phyloP scores from a whole-genome alignment of 2,113 vertebrate genomes.

The Siniperca knerii region DNA sequence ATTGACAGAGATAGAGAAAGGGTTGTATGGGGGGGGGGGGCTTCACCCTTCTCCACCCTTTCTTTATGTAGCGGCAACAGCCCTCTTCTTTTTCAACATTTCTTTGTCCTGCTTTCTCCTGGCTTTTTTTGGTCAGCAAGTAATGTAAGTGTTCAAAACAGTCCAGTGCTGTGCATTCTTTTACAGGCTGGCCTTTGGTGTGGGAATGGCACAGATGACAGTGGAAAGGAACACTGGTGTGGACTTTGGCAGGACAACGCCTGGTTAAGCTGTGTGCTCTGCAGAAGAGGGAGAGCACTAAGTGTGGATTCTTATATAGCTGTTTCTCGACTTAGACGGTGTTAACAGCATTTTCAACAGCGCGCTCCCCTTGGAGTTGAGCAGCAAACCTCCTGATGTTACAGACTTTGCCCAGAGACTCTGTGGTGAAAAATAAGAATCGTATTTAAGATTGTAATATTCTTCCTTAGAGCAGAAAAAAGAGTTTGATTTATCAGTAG shows the following conservation, averaged over 20 bases:
- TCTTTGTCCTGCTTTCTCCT: constrained; percentile 27
- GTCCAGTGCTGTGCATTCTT: constrained; percentile 88
- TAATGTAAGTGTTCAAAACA: constrained; percentile 37
- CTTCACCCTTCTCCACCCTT: constrained; percentile 47
- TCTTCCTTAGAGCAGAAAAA: constrained; percentile 20
- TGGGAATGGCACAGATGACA: constrained; percentile 96
- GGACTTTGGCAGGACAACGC: constrained; percentile 90
- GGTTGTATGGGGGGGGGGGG: constrained; percentile 15
- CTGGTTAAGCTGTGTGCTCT: constrained; percentile 60
- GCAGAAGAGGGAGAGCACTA: constrained; percentile 44
- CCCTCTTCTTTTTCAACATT: constrained; percentile 19
- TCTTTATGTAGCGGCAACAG: neutral
- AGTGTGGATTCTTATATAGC: constrained; percentile 34
- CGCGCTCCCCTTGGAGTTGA: constrained; percentile 35
- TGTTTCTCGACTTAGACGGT: constrained; percentile 46
- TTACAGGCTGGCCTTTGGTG: constrained; percentile 91
- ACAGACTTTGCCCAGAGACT: constrained; percentile 33
- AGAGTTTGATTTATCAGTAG: constrained; percentile 35
- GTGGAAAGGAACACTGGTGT: constrained; percentile 90
- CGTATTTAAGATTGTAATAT: constrained; percentile 23
- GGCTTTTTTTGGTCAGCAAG: constrained; percentile 36
- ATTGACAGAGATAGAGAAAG: constrained; percentile 24
- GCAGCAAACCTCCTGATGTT: constrained; percentile 34
- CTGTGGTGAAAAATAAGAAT: constrained; percentile 38
- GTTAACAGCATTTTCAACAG: constrained; percentile 68